These are phyloP conservation scores for Anticlea derivata DNA, from an alignment of 2,888 invertebrate species.

Conservation along the genomic window DNA sequence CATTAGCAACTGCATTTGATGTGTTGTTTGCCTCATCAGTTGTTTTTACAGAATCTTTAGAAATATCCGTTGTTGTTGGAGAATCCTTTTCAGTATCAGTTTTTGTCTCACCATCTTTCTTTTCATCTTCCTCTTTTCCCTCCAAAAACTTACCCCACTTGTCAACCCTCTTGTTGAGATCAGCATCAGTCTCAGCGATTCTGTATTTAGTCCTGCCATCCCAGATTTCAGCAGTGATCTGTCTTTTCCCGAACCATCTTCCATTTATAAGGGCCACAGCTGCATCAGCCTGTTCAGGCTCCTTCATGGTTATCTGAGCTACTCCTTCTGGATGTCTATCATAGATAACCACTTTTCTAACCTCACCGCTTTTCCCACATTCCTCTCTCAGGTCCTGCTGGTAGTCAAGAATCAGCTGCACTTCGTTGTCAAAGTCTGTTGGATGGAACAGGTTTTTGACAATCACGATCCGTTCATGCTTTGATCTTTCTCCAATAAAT, in stretches of 20 bases:
- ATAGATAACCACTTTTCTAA: slow-evolving; percentile 94
- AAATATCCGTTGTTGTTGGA: not conserved
- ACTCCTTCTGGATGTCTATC: slow-evolving; percentile 98
- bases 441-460: slow-evolving; percentile 97
- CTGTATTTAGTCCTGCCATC: slow-evolving; percentile 97
- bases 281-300: slow-evolving; percentile 95
- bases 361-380: slow-evolving; percentile 95
- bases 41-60: slow-evolving; percentile 3
- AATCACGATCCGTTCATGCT: slow-evolving; percentile 95
- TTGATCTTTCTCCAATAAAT: slow-evolving; percentile 91
- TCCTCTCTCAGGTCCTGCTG: slow-evolving; percentile 95
- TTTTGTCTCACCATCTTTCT: slow-evolving; percentile 12
- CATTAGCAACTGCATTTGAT: not conserved
- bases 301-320: slow-evolving; percentile 94
- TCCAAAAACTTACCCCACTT: slow-evolving; percentile 95
- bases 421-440: slow-evolving; percentile 94
- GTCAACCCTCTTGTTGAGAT: slow-evolving; percentile 90
- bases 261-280: slow-evolving; percentile 94
- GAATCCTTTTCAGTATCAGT: slow-evolving; percentile 3
- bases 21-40: not conserved
- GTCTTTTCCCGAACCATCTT: slow-evolving; percentile 94
- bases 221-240: slow-evolving; percentile 94
- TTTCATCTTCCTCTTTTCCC: slow-evolving; percentile 69
- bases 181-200: slow-evolving; percentile 95
- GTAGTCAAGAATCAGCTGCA: slow-evolving; percentile 94